Percentiles rank a stretch among this genome's conserved stretches.
Conservation (phyloP, 2,888 invertebrate genomes). For the Lasioglossum zephyrum region DNA sequence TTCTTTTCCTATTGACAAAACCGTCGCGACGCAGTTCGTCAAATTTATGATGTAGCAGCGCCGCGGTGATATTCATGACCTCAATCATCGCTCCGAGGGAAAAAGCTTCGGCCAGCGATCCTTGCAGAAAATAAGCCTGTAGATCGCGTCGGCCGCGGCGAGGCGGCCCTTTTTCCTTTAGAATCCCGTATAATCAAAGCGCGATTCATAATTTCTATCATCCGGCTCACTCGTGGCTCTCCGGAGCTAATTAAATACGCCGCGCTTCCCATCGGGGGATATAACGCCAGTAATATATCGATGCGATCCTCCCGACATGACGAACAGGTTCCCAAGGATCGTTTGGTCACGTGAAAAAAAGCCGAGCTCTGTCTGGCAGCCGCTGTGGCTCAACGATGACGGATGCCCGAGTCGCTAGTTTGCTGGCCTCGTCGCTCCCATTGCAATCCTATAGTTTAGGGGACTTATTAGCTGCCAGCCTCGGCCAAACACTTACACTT, state of each 20-base stretch:
- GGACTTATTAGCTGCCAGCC: not conserved
- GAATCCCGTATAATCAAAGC: slow-evolving; percentile 48
- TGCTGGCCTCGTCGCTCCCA: not conserved
- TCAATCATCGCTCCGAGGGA: slow-evolving; percentile 34
- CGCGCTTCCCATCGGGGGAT: slow-evolving; percentile 36
- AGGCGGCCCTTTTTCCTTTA: slow-evolving; percentile 36
- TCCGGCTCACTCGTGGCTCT: slow-evolving; percentile 29
- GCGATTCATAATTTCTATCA: slow-evolving; percentile 57
- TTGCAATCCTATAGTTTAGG: not conserved
- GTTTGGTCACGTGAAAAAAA: slow-evolving; percentile 46
- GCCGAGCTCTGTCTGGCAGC: slow-evolving; percentile 22
- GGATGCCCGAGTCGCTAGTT: slow-evolving; percentile 42
- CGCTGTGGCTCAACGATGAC: slow-evolving; percentile 35
- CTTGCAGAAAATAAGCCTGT: slow-evolving; percentile 39
- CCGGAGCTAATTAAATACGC: slow-evolving; percentile 56
- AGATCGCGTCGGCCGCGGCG: slow-evolving; percentile 9
- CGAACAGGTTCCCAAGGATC: slow-evolving; percentile 57
- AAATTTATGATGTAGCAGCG: slow-evolving; percentile 12
- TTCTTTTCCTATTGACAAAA: slow-evolving; percentile 10
- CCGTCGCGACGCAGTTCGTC: slow-evolving; percentile 17
- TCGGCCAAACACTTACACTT: not conserved
- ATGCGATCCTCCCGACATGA: slow-evolving; percentile 47
- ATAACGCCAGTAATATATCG: slow-evolving; percentile 47
- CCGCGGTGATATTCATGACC: slow-evolving; percentile 39
- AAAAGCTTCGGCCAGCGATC: slow-evolving; percentile 35